Conservation (phyloP, 2,113 vertebrate genomes). For the Labrus mixtus region DNA sequence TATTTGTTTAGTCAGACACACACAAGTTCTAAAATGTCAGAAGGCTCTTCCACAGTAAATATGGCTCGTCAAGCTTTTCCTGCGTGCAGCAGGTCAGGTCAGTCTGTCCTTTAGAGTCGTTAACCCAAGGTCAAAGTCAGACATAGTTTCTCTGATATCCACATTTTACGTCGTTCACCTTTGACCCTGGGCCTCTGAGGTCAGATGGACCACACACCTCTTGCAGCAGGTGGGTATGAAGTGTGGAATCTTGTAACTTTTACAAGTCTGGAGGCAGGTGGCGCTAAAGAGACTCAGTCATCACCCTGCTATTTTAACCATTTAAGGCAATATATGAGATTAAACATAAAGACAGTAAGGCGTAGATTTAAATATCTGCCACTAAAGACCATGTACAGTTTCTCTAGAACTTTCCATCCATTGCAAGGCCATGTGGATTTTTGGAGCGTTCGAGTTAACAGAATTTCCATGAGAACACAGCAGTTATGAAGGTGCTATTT, state of each 20-base stretch:
- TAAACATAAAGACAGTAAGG: neutral
- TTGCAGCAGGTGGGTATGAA: conserved; percentile 55
- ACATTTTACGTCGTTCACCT: conserved; percentile 46
- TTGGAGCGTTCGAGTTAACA: conserved; percentile 17
- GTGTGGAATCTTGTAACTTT: conserved; percentile 53
- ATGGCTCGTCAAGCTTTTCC: neutral
- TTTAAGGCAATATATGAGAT: neutral
- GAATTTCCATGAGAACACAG: conserved; percentile 59
- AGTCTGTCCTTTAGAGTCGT: conserved; percentile 20
- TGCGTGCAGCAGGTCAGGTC: conserved; percentile 12
- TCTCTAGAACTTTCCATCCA: conserved; percentile 24
- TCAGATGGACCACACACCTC: conserved; percentile 67
- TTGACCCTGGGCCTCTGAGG: conserved; percentile 41
- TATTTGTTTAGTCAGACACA: neutral
- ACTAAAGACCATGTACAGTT: neutral
- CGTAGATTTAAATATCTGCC: neutral
- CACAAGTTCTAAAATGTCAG: neutral
- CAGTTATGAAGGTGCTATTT: conserved; percentile 61
- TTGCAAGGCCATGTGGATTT: conserved; percentile 23
- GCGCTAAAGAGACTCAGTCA: conserved; percentile 28
- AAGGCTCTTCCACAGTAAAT: neutral
- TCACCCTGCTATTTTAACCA: neutral
- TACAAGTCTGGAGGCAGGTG: conserved; percentile 59
- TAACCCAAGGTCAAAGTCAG: conserved; percentile 33
- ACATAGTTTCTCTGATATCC: conserved; percentile 15